Evolutionary conservation across 2,888 invertebrate genomes (phyloP).

Genomic region (Melitaea athalia): DNA sequence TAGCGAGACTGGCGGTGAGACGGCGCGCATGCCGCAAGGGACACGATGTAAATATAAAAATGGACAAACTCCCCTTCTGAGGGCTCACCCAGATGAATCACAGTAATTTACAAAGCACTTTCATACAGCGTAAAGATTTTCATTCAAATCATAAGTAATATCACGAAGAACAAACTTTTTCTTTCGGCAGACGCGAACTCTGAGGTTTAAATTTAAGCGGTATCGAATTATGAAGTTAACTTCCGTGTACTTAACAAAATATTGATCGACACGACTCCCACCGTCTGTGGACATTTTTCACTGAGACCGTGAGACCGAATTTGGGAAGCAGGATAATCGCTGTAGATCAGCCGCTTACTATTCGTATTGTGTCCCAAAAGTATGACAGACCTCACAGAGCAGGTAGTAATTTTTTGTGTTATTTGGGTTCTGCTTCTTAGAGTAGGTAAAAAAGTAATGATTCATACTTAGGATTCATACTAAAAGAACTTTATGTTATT

Average conservation of each 20-base stretch:
- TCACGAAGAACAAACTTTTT: slow-evolving; percentile 35
- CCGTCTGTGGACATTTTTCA: slow-evolving; percentile 65
- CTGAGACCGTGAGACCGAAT: slow-evolving; percentile 55
- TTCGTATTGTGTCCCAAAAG: slow-evolving; percentile 64
- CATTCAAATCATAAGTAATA: slow-evolving; percentile 49
- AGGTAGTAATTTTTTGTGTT: slow-evolving; percentile 77
- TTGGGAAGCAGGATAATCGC: slow-evolving; percentile 63
- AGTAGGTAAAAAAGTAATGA: slow-evolving; percentile 45
- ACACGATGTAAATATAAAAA: slow-evolving; percentile 81
- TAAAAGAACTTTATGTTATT: slow-evolving; percentile 7
- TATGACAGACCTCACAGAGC: slow-evolving; percentile 60
- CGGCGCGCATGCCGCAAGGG: slow-evolving; percentile 80
- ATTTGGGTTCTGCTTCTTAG: slow-evolving; percentile 61
- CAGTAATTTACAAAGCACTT: slow-evolving; percentile 65
- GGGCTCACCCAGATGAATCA: slow-evolving; percentile 79
- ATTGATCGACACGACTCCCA: slow-evolving; percentile 73
- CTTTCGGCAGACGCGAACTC: slow-evolving; percentile 27
- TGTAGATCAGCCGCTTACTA: slow-evolving; percentile 63
- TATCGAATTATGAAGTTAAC: slow-evolving; percentile 61
- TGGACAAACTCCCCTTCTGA: slow-evolving; percentile 80
- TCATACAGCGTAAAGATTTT: slow-evolving; percentile 56
- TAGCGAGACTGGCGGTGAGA: slow-evolving; percentile 76
- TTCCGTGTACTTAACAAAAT: slow-evolving; percentile 71
- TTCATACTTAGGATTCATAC: slow-evolving; percentile 46
- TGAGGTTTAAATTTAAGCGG: slow-evolving; percentile 65